A percentile compares a stretch with the other conserved stretches of the same genome.
Conservation (phyloP, 2,797 vertebrate species). For the Scleropages formosus region DNA sequence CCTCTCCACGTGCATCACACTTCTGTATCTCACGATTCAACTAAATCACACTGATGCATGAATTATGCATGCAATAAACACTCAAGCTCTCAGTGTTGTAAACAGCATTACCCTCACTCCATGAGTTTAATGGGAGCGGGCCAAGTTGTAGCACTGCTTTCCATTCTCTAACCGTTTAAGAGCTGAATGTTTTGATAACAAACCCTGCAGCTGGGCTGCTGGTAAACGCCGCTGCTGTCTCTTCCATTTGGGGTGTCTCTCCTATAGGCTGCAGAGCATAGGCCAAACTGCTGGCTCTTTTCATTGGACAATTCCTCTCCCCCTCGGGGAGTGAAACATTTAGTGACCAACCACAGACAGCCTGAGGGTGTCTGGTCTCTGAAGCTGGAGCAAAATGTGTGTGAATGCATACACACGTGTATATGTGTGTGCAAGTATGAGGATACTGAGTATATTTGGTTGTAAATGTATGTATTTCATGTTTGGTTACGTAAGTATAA, state of each 20-base stretch:
- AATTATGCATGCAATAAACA: slow-evolving; percentile 29
- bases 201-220: not conserved
- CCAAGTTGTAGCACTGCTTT: not conserved
- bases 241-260: not conserved
- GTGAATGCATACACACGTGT: not conserved
- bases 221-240: not conserved
- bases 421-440: not conserved
- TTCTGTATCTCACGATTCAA: not conserved
- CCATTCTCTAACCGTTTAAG: not conserved
- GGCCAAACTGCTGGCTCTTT: too few species aligned
- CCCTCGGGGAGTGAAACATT: too few species aligned
- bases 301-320: too few species aligned
- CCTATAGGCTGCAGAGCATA: not conserved
- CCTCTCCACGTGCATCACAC: not conserved
- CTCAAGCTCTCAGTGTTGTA: slow-evolving; percentile 6
- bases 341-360: not conserved
- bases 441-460: not conserved
- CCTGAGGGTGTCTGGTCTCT: not conserved
- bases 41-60: not conserved
- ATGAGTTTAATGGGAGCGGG: slow-evolving; percentile 19
- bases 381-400: not conserved
- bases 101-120: slow-evolving; percentile 13
- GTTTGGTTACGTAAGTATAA: not conserved
- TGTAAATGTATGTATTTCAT: not conserved
- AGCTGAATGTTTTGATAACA: not conserved